phyloP scores from a whole-genome alignment of 2,888 invertebrate genomes.

The Troides helena region DNA sequence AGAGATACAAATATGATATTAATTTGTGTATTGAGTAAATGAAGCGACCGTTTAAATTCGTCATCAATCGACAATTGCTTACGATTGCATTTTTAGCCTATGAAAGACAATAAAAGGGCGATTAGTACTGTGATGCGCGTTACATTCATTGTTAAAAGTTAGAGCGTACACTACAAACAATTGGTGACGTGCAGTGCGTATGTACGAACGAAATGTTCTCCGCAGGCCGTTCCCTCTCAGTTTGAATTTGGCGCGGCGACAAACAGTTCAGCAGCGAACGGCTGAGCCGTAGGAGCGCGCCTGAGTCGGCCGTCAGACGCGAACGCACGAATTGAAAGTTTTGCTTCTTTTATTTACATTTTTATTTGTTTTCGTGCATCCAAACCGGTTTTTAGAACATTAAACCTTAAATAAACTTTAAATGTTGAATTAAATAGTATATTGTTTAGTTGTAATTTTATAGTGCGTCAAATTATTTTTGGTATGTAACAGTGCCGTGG shows the following conservation, averaged over 20 bases:
- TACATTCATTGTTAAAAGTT: conserved; percentile 26
- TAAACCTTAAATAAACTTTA: conserved; percentile 34
- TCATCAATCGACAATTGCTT: conserved; percentile 16
- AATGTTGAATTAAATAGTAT: conserved; percentile 15
- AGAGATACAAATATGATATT: background rate
- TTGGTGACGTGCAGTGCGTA: conserved; percentile 27
- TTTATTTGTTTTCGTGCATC: conserved; percentile 47
- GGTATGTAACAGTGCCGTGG: conserved; percentile 52
- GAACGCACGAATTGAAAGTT: conserved; percentile 52
- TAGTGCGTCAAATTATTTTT: conserved; percentile 18
- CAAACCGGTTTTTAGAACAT: conserved; percentile 44
- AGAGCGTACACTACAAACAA: conserved; percentile 15
- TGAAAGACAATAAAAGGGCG: conserved; percentile 28
- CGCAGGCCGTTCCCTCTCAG: conserved; percentile 39
- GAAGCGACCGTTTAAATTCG: conserved; percentile 11
- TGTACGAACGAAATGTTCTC: conserved; percentile 21
- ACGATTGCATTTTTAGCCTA: conserved; percentile 22
- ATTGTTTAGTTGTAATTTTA: conserved; percentile 25
- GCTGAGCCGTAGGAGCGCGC: conserved; percentile 57
- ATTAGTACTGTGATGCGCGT: conserved; percentile 24
- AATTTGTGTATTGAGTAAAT: background rate
- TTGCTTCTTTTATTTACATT: conserved; percentile 51
- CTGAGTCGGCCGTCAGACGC: conserved; percentile 45
- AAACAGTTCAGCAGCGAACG: conserved; percentile 38
- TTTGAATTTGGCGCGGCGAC: conserved; percentile 73